These are phyloP conservation scores for Plebejus argus DNA, from an alignment of 2,888 invertebrate species.

Conservation along the genomic window DNA sequence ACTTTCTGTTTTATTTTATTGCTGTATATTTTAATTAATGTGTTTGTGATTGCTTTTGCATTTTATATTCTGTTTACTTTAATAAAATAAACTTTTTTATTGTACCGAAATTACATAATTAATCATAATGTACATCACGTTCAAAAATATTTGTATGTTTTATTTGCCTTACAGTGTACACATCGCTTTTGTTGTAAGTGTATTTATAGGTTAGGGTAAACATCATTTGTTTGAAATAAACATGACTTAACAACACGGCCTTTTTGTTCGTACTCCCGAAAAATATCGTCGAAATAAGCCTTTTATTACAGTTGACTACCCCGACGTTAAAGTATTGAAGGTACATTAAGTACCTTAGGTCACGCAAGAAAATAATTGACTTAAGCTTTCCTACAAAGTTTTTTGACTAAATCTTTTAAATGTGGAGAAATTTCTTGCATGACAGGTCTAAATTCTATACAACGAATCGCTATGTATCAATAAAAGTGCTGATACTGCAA, in stretches of 20 bases:
- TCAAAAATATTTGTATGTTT: not conserved
- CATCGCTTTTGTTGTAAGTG: conserved; percentile 29
- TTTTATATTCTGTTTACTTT: not conserved
- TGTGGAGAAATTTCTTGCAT: not conserved
- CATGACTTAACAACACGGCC: conserved; percentile 26
- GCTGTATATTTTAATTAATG: too few species aligned
- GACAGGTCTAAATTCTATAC: not conserved
- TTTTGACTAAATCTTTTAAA: conserved; percentile 41
- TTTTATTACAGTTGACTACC: conserved; percentile 37
- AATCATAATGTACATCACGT: not conserved
- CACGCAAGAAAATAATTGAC: conserved; percentile 38
- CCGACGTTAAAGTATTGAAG: conserved; percentile 41
- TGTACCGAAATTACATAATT: not conserved
- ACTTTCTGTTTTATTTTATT: too few species aligned
- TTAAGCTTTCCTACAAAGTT: conserved; percentile 14
- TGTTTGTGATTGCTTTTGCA: not conserved
- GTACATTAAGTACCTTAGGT: conserved; percentile 40
- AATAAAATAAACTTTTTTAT: not conserved
- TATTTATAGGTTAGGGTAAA: conserved; percentile 30
- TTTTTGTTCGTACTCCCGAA: conserved; percentile 28
- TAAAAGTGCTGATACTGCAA: not conserved
- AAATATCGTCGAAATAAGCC: conserved; percentile 34
- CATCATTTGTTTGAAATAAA: conserved; percentile 31
- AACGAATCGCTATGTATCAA: not conserved
- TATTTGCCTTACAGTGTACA: conserved; percentile 25